Evolutionary conservation across 1,140 invertebrate species (phyloP).

Genomic region (Acyrthosiphon pisum): DNA sequence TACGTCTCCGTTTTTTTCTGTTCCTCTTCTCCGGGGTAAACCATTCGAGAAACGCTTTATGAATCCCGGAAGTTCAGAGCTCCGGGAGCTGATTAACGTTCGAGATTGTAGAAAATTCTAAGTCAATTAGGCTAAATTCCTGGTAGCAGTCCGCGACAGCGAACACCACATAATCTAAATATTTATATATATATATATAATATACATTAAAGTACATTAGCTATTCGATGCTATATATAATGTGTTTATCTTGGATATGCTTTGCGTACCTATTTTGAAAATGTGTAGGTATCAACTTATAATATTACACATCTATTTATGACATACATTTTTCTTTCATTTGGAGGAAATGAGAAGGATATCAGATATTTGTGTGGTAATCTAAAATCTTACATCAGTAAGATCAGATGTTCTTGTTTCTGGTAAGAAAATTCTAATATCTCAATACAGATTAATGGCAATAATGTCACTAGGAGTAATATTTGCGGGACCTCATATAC

Average conservation of each 20-base stretch:
- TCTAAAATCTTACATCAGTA: too few relatives aligned
- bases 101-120: background rate
- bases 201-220: background rate
- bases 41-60: constrained; percentile 29
- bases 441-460: too few relatives aligned
- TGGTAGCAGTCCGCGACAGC: background rate
- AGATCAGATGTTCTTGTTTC: too few relatives aligned
- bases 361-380: too few relatives aligned
- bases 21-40: background rate
- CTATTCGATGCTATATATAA: background rate
- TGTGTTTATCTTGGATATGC: background rate
- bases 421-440: too few relatives aligned
- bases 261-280: background rate
- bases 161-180: background rate
- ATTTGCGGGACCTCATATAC: too few relatives aligned
- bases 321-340: too few relatives aligned
- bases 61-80: constrained; percentile 30
- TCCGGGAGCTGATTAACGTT: background rate
- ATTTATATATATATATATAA: background rate
- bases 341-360: too few relatives aligned
- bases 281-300: too few relatives aligned
- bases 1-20: background rate
- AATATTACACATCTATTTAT: too few relatives aligned
- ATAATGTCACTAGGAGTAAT: too few relatives aligned
- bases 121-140: constrained; percentile 13